Conservation (phyloP, 2,113 vertebrate genomes). For the Sporophila hypoxantha region DNA sequence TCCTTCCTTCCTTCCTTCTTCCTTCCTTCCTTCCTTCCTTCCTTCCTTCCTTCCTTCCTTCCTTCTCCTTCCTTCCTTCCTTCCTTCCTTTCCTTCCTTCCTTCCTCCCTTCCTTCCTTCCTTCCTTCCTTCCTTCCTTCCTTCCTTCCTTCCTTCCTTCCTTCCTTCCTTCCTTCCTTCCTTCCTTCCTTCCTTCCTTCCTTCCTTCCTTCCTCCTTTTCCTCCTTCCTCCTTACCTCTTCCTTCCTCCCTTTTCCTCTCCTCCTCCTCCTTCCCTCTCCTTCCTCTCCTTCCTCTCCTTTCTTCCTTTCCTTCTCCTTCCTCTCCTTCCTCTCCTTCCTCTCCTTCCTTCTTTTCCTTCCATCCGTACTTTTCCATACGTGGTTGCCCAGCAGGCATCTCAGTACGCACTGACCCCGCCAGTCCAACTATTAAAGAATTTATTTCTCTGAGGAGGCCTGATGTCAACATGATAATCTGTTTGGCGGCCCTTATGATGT, state of each 20-base stretch:
- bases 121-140: background rate
- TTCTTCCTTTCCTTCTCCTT: too few relatives aligned
- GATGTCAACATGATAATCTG: constrained; percentile 87
- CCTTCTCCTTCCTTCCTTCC: too few relatives aligned
- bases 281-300: background rate
- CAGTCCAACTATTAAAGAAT: constrained; percentile 85
- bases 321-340: background rate
- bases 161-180: background rate
- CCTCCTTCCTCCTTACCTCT: background rate
- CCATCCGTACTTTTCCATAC: background rate
- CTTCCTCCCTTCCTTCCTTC: too few relatives aligned
- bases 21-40: background rate
- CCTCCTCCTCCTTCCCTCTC: background rate
- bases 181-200: background rate
- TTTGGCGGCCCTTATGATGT: constrained; percentile 79
- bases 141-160: too few relatives aligned
- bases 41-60: too few relatives aligned
- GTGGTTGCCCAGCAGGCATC: constrained; percentile 60
- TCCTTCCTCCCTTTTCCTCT: background rate
- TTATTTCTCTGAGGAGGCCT: constrained; percentile 82
- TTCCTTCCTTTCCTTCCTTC: background rate
- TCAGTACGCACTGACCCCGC: constrained; percentile 65
- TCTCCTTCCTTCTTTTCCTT: background rate
- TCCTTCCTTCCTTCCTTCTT: too few relatives aligned
- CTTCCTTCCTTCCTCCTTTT: background rate